Evolutionary conservation across 2,888 invertebrate species (phyloP).

Genomic region (Nymphalis c-album): DNA sequence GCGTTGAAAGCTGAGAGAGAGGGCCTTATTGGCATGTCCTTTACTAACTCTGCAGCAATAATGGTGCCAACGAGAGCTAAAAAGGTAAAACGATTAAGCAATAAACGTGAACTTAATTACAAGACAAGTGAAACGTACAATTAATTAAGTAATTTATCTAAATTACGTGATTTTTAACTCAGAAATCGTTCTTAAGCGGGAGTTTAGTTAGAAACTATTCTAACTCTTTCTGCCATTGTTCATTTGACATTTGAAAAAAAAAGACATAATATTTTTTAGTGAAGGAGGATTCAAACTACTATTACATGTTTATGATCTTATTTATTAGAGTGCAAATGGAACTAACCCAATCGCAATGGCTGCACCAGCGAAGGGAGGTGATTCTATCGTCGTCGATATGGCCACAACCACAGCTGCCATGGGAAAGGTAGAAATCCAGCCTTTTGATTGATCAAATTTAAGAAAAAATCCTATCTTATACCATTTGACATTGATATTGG

Average conservation of each 20-base stretch:
- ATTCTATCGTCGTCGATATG: conserved; percentile 94
- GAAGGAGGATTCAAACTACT: too few relatives aligned
- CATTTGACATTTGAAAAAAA: too few relatives aligned
- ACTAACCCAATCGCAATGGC: conserved; percentile 94
- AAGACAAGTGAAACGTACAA: neutral
- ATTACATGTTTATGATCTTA: too few relatives aligned
- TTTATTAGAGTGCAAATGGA: conserved; percentile 85
- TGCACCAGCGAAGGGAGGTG: conserved; percentile 85
- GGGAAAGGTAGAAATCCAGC: conserved; percentile 85
- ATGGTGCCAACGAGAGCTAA: conserved; percentile 92
- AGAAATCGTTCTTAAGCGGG: too few relatives aligned
- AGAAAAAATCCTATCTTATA: neutral
- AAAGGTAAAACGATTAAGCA: conserved; percentile 61
- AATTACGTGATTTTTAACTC: too few relatives aligned
- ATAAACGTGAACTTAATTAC: neutral
- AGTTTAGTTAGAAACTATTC: too few relatives aligned
- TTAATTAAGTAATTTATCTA: too few relatives aligned
- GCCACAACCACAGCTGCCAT: conserved; percentile 96
- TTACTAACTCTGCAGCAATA: conserved; percentile 94
- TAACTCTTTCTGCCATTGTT: too few relatives aligned
- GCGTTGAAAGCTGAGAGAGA: conserved; percentile 86
- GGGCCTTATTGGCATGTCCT: conserved; percentile 90
- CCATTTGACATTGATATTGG: too few relatives aligned
- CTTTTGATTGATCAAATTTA: neutral
- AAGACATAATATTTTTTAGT: too few relatives aligned